Conservation (phyloP, 2,113 vertebrate species). For the Neogale vison region DNA sequence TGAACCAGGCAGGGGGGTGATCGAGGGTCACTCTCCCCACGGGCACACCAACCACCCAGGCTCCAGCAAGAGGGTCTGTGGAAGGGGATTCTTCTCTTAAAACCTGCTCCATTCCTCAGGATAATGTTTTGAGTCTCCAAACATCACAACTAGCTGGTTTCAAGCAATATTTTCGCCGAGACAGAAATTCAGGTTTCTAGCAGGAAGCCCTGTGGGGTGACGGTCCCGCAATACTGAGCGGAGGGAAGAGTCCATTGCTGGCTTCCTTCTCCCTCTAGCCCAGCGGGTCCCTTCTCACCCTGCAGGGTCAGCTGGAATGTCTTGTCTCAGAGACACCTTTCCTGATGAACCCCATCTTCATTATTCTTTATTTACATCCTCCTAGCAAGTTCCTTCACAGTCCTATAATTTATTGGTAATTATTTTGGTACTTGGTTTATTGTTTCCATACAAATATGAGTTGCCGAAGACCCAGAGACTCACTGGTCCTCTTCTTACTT, state of each 20-base stretch:
- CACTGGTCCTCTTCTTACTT: background rate
- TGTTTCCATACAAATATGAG: background rate
- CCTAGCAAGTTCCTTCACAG: background rate
- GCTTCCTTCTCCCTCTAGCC: background rate
- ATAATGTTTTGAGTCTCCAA: background rate
- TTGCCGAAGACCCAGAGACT: background rate
- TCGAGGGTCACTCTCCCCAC: background rate
- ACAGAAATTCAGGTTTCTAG: background rate
- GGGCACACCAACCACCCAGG: background rate
- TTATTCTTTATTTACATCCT: background rate
- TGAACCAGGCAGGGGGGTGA: background rate
- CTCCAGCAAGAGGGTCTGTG: background rate
- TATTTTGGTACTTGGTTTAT: background rate
- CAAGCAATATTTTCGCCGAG: constrained; percentile 2
- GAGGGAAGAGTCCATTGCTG: background rate
- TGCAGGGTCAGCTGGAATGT: background rate
- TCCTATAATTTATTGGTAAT: background rate
- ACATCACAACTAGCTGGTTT: background rate
- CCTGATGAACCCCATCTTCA: background rate
- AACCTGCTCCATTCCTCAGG: background rate
- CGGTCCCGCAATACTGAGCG: background rate
- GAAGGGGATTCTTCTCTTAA: background rate
- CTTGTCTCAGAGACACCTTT: background rate
- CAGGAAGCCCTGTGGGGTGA: background rate
- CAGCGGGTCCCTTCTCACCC: background rate